Evolutionary conservation across 35 echinoderm and acorn worm species (phyloP), one percentile per base, ranked within the genome.

Genomic region (Apostichopus parvimensis): DNA sequence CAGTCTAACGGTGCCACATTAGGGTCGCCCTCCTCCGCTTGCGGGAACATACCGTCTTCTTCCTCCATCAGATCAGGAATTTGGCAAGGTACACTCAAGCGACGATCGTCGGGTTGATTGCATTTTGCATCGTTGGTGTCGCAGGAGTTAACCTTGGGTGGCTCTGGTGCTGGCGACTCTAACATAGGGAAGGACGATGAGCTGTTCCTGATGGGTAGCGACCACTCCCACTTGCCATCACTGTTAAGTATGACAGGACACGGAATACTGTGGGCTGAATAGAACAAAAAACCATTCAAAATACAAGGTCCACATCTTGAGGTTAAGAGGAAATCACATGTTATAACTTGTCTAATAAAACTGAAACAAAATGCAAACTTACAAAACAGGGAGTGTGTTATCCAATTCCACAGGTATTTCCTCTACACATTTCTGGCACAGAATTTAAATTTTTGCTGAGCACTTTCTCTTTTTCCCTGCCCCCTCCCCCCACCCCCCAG

Each of bases 181-280:
- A 52, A 17, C 24, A 61, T 10, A 87, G 84, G 84, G 13, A 87
- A 66, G 5, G 54, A 61, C 4, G 77, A 61, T 24, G 45, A 6
- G 57, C 56, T 59, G 73, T 91, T 91, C 17, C 89, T 20, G 52
- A 91, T 91, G 18, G 89, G 89, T 53, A 91, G 77, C 12, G 89
- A 91, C 89, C 89, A 91, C 54, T 91, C 89, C 89, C 71, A 77
- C 52, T 91, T 91, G 34, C 77, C 77, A 59, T 91, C 70, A 4
- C 45, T 57, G 79, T 77, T 77, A 17, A 91, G 20, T 1, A 91
- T 91, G 18, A 91, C 89, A 78, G 89, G 89, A 11, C 72, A 91
- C 18, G 89, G 89, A 56, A 79, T 91, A 76, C 55, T 91, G 53
- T 91, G 89, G n/a, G 89, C 89, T 91, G 89, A 78, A 79, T 9